These are phyloP conservation scores for Glareola pratincola DNA, from an alignment of 2,113 vertebrate genomes.

Conservation along the genomic window DNA sequence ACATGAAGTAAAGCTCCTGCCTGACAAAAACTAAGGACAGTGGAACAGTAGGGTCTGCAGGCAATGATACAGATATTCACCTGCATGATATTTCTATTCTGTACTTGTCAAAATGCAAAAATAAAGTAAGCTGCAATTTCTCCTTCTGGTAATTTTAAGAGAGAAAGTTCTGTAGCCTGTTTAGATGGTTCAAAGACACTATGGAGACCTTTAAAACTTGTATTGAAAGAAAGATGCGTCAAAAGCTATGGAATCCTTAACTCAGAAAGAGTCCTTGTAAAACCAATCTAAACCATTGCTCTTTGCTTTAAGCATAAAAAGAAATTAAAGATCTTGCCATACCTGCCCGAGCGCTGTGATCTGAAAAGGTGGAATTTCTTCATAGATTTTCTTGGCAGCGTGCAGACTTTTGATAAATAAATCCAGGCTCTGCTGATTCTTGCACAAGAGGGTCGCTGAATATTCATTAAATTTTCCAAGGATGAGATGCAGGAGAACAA, in stretches of 20 bases:
- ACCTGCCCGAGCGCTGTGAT: slow-evolving; percentile 89
- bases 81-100: neutral
- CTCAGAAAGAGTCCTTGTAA: neutral
- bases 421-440: slow-evolving; percentile 79
- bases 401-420: slow-evolving; percentile 83
- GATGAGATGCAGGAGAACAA: slow-evolving; percentile 76
- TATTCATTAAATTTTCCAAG: slow-evolving; percentile 85
- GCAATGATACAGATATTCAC: neutral
- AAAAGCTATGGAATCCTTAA: neutral
- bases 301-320: neutral
- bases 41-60: neutral
- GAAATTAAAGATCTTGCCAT: neutral
- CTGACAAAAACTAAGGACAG: neutral
- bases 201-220: neutral
- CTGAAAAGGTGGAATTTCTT: slow-evolving; percentile 79
- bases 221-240: neutral
- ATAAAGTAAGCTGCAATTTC: neutral
- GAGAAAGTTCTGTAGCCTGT: neutral
- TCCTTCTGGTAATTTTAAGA: neutral
- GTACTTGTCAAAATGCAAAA: neutral
- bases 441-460: slow-evolving; percentile 81
- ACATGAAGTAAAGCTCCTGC: neutral
- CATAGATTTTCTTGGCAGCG: slow-evolving; percentile 66
- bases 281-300: neutral
- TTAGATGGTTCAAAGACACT: neutral